Evolutionary conservation across 37 sponge, comb jelly and placozoan species (phyloP).

Genomic region (Hexactinellida sp.): DNA sequence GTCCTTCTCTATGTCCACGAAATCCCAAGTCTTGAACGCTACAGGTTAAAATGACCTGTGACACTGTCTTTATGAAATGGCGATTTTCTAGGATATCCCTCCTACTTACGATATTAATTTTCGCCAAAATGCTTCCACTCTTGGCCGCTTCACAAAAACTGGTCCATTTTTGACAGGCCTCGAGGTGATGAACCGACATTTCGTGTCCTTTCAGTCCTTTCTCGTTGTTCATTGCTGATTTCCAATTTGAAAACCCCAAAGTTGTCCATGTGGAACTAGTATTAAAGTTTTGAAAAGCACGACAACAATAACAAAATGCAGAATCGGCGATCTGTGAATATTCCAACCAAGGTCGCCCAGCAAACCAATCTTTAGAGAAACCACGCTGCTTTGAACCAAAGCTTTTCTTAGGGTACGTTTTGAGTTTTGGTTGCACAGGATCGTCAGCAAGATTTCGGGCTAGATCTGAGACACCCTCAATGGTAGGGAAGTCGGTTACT

Average conservation of each 20-base stretch:
- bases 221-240: neutral
- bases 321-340: constrained; percentile 13
- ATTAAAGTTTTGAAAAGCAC: neutral
- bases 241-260: constrained; percentile 7
- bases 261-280: neutral
- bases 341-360: constrained; percentile 16
- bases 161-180: neutral
- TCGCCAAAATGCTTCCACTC: constrained; percentile 10
- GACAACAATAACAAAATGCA: constrained; percentile 18
- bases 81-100: neutral
- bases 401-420: neutral
- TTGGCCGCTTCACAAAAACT: neutral
- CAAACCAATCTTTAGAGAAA: constrained; percentile 2
- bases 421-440: neutral
- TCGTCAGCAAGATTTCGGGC: neutral
- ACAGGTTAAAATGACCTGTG: constrained; percentile 3
- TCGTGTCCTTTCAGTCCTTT: constrained; percentile 15
- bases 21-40: constrained; percentile 9
- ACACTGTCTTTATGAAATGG: constrained; percentile 11
- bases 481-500: neutral
- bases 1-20: constrained; percentile 2
- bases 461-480: constrained; percentile 8
- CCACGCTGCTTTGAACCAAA: neutral
- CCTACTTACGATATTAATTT: constrained; percentile 11
- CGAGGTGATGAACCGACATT: neutral